Conservation (phyloP, 2,888 invertebrate genomes). For the Malthinus flaveolus region DNA sequence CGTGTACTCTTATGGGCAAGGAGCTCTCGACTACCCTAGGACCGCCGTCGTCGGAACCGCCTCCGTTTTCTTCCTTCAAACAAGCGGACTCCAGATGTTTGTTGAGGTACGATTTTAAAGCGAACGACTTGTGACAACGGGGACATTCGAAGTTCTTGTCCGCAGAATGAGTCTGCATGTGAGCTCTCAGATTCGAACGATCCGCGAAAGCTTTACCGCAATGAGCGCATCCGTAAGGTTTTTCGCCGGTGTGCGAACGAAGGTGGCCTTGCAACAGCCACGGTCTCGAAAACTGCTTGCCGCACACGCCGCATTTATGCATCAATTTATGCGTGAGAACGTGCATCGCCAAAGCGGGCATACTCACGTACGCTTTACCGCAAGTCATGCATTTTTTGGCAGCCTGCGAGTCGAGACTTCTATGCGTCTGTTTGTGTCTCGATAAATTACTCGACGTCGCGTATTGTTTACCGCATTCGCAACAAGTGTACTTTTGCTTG, state of each 20-base stretch:
- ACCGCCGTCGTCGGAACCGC: constrained; percentile 21
- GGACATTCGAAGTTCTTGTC: constrained; percentile 89
- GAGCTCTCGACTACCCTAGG: constrained; percentile 21
- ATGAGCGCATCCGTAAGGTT: constrained; percentile 91
- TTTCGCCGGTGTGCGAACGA: constrained; percentile 90
- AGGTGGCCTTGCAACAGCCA: constrained; percentile 90
- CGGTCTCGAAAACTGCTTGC: constrained; percentile 93
- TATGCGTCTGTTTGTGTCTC: constrained; percentile 88
- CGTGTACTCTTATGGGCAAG: constrained; percentile 24
- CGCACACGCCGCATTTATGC: constrained; percentile 90
- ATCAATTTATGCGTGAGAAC: constrained; percentile 89
- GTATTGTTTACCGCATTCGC: constrained; percentile 89
- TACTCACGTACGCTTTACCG: constrained; percentile 94
- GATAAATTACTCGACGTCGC: constrained; percentile 89
- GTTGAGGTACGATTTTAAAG: constrained; percentile 91
- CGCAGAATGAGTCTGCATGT: constrained; percentile 92
- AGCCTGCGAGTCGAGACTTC: constrained; percentile 88
- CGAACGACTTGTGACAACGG: constrained; percentile 88
- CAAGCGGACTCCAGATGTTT: constrained; percentile 94
- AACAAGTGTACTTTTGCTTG: constrained; percentile 70
- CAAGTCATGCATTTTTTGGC: constrained; percentile 95
- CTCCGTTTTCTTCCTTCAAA: constrained; percentile 40
- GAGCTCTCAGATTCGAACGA: constrained; percentile 88
- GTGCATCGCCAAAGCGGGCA: constrained; percentile 96
- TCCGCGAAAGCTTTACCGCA: constrained; percentile 96